Percentiles rank a stretch among this genome's conserved stretches.
Conservation (phyloP, 2,888 invertebrate genomes). For the Lycocerus yunnanus region DNA sequence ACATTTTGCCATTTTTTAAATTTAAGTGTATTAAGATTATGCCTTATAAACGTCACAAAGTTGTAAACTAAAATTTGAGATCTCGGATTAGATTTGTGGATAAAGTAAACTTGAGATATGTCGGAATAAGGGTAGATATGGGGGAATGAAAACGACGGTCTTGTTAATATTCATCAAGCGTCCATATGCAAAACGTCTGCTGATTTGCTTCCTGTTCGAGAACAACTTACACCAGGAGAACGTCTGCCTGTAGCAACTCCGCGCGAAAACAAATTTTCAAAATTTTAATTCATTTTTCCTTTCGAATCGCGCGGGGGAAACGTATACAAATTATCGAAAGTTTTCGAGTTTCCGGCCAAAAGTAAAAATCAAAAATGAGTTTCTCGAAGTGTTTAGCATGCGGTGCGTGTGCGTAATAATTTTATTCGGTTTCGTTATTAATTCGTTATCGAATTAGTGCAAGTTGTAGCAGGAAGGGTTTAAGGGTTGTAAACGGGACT, state of each 20-base stretch:
- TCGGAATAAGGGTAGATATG: slow-evolving; percentile 36
- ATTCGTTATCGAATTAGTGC: background rate
- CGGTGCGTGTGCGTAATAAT: background rate
- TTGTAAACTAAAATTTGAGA: slow-evolving; percentile 19
- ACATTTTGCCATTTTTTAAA: background rate
- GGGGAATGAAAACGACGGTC: slow-evolving; percentile 32
- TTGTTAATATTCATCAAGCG: slow-evolving; percentile 55
- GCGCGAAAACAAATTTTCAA: background rate
- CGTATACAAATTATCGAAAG: background rate
- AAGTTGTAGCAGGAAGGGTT: slow-evolving; percentile 29
- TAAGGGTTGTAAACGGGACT: slow-evolving; percentile 38
- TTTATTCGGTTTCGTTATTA: background rate
- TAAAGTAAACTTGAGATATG: slow-evolving; percentile 40
- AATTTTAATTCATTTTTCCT: background rate
- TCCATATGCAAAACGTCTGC: slow-evolving; percentile 56
- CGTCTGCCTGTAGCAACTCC: slow-evolving; percentile 32
- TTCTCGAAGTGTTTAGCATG: background rate
- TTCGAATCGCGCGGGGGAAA: background rate
- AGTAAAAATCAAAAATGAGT: background rate
- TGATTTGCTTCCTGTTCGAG: slow-evolving; percentile 52
- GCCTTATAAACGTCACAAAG: slow-evolving; percentile 6
- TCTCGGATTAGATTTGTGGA: slow-evolving; percentile 37
- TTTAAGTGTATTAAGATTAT: background rate
- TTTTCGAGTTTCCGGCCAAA: background rate
- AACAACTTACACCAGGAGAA: slow-evolving; percentile 46